Evolutionary conservation across 2,888 invertebrate species (phyloP).

Genomic region (Brenthis ino): DNA sequence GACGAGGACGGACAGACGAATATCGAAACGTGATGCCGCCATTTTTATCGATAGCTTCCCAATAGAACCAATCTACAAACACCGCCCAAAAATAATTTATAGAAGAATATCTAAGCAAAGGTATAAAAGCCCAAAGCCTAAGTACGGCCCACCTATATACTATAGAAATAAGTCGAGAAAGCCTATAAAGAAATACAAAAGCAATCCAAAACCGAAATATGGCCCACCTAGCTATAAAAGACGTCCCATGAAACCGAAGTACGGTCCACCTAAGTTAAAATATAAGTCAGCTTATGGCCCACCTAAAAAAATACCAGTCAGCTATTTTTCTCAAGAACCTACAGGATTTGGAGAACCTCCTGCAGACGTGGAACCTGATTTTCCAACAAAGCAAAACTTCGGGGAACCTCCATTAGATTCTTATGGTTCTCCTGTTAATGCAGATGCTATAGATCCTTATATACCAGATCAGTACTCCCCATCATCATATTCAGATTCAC

Average conservation of each 20-base stretch:
- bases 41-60: conserved; percentile 58
- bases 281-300: conserved; percentile 48
- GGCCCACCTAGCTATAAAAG: conserved; percentile 48
- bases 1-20: conserved; percentile 38
- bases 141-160: conserved; percentile 50
- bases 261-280: conserved; percentile 47
- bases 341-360: conserved; percentile 68
- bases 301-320: conserved; percentile 47
- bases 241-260: conserved; percentile 49
- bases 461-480: conserved; percentile 42
- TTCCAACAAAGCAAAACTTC: conserved; percentile 47
- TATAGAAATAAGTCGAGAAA: conserved; percentile 53
- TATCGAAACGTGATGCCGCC: conserved; percentile 58
- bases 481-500: conserved; percentile 43
- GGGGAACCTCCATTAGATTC: conserved; percentile 63
- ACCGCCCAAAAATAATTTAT: conserved; percentile 60
- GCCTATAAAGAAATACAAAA: conserved; percentile 55
- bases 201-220: conserved; percentile 50
- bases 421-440: conserved; percentile 53
- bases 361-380: conserved; percentile 43
- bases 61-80: conserved; percentile 49
- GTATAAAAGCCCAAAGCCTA: conserved; percentile 48
- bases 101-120: conserved; percentile 52
- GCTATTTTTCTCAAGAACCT: conserved; percentile 40
- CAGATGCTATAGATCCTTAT: conserved; percentile 24